Evolutionary conservation across 2,113 vertebrate genomes (phyloP).

Genomic region (Pholis gunnellus): DNA sequence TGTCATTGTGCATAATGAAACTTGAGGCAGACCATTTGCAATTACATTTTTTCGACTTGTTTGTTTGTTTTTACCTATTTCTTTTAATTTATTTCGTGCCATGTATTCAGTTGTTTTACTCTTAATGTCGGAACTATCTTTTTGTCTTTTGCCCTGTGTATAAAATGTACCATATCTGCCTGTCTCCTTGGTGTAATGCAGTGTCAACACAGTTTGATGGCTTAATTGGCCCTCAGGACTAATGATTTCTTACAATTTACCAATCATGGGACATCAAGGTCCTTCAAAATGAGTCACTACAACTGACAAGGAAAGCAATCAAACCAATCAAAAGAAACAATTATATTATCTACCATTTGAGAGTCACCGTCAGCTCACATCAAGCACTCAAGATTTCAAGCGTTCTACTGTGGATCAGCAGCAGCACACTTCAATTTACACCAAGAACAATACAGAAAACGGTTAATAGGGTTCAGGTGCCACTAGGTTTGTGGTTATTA

Average conservation of each 20-base stretch:
- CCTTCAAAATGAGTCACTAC: neutral
- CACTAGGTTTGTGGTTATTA: constrained; percentile 41
- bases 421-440: constrained; percentile 1
- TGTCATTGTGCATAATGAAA: neutral
- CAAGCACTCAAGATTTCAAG: constrained; percentile 22
- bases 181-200: neutral
- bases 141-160: neutral
- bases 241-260: constrained; percentile 1
- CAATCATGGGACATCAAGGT: neutral
- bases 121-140: neutral
- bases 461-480: constrained; percentile 65
- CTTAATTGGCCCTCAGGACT: constrained; percentile 22
- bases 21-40: neutral
- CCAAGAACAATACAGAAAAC: constrained; percentile 8
- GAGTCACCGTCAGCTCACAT: constrained; percentile 20
- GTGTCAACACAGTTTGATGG: constrained; percentile 10
- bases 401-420: constrained; percentile 6
- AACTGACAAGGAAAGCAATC: neutral
- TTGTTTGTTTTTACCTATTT: neutral
- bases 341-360: constrained; percentile 12
- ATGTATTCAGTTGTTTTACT: neutral
- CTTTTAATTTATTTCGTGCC: neutral
- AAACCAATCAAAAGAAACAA: constrained; percentile 37
- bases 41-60: neutral
- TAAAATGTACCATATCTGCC: neutral